Conservation (phyloP, 2,797 vertebrate genomes). For the Trichosurus vulpecula region DNA sequence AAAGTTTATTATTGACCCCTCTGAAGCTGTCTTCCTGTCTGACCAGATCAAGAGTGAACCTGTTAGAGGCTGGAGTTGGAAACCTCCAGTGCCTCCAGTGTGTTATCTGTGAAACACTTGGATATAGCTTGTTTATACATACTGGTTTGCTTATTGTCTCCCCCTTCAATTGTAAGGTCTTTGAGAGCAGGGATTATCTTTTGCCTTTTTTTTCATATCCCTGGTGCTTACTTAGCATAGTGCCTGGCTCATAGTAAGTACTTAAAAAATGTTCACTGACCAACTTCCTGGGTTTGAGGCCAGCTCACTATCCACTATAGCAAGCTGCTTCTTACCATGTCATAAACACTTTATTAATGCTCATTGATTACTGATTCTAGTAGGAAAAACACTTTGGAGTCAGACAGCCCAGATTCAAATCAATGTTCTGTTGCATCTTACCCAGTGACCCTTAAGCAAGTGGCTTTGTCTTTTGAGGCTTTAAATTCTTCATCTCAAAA, state of each 20-base stretch:
- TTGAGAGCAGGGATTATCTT: background rate
- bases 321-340: background rate
- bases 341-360: background rate
- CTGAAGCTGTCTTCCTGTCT: too few species aligned
- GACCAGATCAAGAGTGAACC: too few species aligned
- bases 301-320: background rate
- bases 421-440: background rate
- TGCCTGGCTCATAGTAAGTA: background rate
- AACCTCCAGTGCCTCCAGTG: too few species aligned
- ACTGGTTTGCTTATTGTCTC: background rate
- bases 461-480: background rate
- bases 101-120: too few species aligned
- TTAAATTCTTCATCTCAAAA: background rate
- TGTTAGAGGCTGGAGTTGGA: too few species aligned
- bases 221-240: too few species aligned
- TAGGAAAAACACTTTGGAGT: background rate
- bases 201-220: background rate
- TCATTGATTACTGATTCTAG: background rate
- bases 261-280: background rate
- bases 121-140: background rate
- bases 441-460: background rate
- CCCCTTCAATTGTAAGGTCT: background rate
- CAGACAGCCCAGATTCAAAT: background rate
- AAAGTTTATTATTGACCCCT: too few species aligned
- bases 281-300: background rate